Evolutionary conservation across 2,113 vertebrate genomes (phyloP).

Genomic region (Hippocampus guttulatus): DNA sequence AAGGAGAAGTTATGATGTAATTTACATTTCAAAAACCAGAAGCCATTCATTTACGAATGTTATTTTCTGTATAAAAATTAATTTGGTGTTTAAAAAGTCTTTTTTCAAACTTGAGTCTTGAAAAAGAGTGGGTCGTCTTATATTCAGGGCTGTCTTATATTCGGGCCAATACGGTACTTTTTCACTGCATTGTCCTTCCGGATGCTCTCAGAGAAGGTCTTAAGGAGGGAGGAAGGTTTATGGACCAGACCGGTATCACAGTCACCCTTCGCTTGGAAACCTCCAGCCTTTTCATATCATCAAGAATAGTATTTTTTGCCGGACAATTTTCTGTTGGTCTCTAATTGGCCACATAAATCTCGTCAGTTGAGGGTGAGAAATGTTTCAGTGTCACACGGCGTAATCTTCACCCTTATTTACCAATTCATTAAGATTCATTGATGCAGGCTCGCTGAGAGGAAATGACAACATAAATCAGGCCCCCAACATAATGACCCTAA

Average conservation of each 20-base stretch:
- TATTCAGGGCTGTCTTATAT: too few species aligned
- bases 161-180: neutral
- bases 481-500: constrained; percentile 99
- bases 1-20: too few species aligned
- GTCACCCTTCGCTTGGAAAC: constrained; percentile 72
- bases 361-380: constrained; percentile 97
- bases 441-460: constrained; percentile 99
- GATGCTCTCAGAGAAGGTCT: constrained; percentile 40
- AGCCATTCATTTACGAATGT: too few species aligned
- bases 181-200: constrained; percentile 3
- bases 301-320: constrained; percentile 99
- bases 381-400: constrained; percentile 99
- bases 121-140: too few species aligned
- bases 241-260: constrained; percentile 75
- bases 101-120: too few species aligned
- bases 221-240: constrained; percentile 72
- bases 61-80: too few species aligned
- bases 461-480: constrained; percentile 99
- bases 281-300: constrained; percentile 71
- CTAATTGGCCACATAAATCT: constrained; percentile 99
- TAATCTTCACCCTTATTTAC: constrained; percentile 99
- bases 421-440: constrained; percentile 99
- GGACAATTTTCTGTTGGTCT: constrained; percentile 99
- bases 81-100: too few species aligned
- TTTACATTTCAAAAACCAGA: too few species aligned